Evolutionary conservation across 2,113 vertebrate genomes (phyloP).

Genomic region (Burhinus bistriatus): DNA sequence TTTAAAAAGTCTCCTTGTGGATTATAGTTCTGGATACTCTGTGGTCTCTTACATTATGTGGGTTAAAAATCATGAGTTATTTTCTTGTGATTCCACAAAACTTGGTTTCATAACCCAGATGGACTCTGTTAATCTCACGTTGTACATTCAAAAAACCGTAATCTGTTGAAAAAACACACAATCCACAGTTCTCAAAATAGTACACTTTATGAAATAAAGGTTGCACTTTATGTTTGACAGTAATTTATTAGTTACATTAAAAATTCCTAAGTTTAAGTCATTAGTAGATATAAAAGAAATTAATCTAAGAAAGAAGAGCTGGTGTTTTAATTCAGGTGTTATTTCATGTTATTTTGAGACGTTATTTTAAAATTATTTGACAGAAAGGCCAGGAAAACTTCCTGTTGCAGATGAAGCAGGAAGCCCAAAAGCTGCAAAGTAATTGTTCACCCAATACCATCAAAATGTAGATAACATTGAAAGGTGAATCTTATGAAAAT

Average conservation of each 20-base stretch:
- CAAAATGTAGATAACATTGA: not conserved
- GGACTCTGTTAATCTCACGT: not conserved
- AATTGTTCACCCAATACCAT: not conserved
- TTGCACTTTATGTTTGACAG: not conserved
- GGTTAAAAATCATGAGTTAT: not conserved
- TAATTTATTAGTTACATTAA: not conserved
- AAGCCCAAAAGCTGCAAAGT: not conserved
- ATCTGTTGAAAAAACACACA: not conserved
- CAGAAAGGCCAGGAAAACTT: not conserved
- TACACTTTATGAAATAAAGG: not conserved
- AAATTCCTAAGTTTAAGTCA: not conserved
- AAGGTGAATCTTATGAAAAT: slow-evolving; percentile 59
- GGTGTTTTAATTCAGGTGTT: not conserved
- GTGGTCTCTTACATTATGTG: not conserved
- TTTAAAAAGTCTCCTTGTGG: not conserved
- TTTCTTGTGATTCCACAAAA: not conserved
- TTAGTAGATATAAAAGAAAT: not conserved
- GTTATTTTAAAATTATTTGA: not conserved
- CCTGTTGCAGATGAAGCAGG: not conserved
- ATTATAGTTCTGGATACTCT: not conserved
- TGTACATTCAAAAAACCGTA: not conserved
- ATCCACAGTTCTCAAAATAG: not conserved
- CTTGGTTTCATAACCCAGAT: not conserved
- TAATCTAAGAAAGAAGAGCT: not conserved
- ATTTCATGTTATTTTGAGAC: not conserved